Evolutionary conservation across 1,140 invertebrate species (phyloP).

Genomic region (Drosophila grimshawi): DNA sequence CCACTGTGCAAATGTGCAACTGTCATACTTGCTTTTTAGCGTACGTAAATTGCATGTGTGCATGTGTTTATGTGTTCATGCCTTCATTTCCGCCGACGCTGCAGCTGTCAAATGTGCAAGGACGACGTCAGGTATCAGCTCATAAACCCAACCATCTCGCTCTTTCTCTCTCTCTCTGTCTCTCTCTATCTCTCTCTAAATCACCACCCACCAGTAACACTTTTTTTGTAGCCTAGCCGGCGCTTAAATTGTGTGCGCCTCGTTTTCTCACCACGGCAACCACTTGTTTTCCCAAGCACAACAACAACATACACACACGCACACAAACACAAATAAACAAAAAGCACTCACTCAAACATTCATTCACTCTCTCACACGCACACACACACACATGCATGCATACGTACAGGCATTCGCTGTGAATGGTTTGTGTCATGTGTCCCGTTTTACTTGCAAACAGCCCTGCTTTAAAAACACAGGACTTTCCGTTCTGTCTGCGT

Average conservation of each 20-base stretch:
- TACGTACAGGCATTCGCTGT: slow-evolving; percentile 9
- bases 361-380: slow-evolving; percentile 11
- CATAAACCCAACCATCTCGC: neutral
- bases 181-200: too few species aligned
- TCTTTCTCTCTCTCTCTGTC: too few species aligned
- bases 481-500: slow-evolving; percentile 60
- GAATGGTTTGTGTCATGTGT: slow-evolving; percentile 38
- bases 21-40: slow-evolving; percentile 77
- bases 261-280: slow-evolving; percentile 81
- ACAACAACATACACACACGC: slow-evolving; percentile 68
- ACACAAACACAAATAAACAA: slow-evolving; percentile 19
- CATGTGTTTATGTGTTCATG: slow-evolving; percentile 13
- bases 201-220: neutral
- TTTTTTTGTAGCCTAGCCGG: slow-evolving; percentile 13
- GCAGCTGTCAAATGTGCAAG: slow-evolving; percentile 66
- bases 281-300: slow-evolving; percentile 84
- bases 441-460: slow-evolving; percentile 28
- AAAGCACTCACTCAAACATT: slow-evolving; percentile 13
- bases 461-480: slow-evolving; percentile 31
- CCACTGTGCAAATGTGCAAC: slow-evolving; percentile 20
- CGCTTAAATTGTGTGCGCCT: slow-evolving; percentile 56
- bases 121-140: slow-evolving; percentile 1
- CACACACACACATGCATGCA: slow-evolving; percentile 5
- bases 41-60: slow-evolving; percentile 11
- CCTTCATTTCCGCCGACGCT: slow-evolving; percentile 46